Evolutionary conservation across 2,888 invertebrate species (phyloP).

Genomic region (Amiota mariae): DNA sequence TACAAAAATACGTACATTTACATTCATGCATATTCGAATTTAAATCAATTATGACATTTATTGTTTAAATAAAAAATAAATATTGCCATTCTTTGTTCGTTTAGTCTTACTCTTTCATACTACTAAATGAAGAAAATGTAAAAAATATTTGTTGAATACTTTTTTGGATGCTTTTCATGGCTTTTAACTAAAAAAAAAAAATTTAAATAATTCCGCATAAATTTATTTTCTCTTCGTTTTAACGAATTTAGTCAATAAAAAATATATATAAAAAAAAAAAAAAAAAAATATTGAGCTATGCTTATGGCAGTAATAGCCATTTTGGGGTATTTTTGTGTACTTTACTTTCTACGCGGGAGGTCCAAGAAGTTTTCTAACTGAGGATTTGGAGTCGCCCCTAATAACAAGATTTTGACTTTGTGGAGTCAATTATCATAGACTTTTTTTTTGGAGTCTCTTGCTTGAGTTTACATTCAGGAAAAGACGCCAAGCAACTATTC

Average conservation of each 20-base stretch:
- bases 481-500: no score
- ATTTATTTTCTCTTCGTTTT: constrained; percentile 3
- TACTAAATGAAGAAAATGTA: no score
- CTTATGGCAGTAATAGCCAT: neutral
- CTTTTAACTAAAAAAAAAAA: neutral
- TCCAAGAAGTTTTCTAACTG: neutral
- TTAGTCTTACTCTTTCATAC: no score
- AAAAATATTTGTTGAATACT: neutral
- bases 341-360: neutral
- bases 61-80: constrained; percentile 12
- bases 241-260: constrained; percentile 12
- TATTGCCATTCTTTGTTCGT: neutral
- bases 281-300: constrained; percentile 3
- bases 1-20: neutral
- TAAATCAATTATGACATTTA: constrained; percentile 21
- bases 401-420: no score
- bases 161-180: neutral
- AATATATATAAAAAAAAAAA: neutral
- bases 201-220: neutral
- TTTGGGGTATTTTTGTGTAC: constrained; percentile 1
- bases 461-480: no score
- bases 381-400: no score
- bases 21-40: neutral
- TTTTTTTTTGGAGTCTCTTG: no score
- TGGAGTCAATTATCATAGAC: no score